These are phyloP conservation scores for Malurus leucopterus DNA, from an alignment of 2,797 vertebrate species.

Conservation along the genomic window DNA sequence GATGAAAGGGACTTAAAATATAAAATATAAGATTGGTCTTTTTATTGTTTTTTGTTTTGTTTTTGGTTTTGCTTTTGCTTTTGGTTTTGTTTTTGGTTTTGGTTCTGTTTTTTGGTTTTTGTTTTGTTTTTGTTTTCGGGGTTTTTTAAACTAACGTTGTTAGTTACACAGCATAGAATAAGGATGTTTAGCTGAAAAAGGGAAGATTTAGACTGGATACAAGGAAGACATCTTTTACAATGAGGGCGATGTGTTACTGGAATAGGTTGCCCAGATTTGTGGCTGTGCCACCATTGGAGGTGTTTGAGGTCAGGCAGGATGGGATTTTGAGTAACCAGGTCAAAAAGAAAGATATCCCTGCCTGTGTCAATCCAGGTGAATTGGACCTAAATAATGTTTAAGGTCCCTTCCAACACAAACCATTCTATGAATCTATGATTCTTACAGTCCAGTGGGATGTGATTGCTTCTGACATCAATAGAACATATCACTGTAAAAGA, in stretches of 20 bases:
- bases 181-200: background rate
- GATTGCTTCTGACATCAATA: background rate
- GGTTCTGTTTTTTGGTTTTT: too few species aligned
- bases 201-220: background rate
- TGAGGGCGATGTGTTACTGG: background rate
- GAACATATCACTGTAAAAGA: background rate
- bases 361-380: background rate
- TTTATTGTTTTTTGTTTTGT: too few species aligned
- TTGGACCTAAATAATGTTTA: background rate
- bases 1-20: rapidly evolving
- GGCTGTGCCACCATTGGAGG: background rate
- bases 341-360: background rate
- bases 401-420: background rate
- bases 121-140: too few species aligned
- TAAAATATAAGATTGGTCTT: background rate
- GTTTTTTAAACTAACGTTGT: background rate
- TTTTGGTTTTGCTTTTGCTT: too few species aligned
- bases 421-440: background rate
- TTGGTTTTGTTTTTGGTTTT: too few species aligned
- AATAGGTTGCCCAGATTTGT: background rate
- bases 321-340: background rate
- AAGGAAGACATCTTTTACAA: background rate
- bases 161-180: background rate
- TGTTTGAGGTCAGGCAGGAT: background rate
- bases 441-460: background rate